These are phyloP conservation scores for Linepithema humile DNA, from an alignment of 1,140 invertebrate species.

Conservation along the genomic window DNA sequence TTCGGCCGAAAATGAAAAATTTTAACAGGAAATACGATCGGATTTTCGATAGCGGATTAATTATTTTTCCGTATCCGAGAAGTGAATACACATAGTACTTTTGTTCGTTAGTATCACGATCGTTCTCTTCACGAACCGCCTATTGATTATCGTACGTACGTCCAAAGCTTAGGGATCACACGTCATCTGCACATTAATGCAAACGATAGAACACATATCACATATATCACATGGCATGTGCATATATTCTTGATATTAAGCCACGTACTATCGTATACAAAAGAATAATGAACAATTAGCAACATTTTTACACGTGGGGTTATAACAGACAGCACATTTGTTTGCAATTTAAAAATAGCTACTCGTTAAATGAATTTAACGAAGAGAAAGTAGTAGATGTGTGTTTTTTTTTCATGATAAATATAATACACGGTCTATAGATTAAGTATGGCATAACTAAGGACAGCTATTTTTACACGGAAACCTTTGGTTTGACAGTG, in stretches of 20 bases:
- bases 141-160: slow-evolving; percentile 45
- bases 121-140: slow-evolving; percentile 35
- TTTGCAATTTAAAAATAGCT: neutral
- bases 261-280: neutral
- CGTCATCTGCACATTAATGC: slow-evolving; percentile 55
- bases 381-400: neutral
- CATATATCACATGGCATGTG: slow-evolving; percentile 13
- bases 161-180: slow-evolving; percentile 43
- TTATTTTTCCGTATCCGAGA: slow-evolving; percentile 48
- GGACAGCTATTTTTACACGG: too few relatives aligned
- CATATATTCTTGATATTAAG: slow-evolving; percentile 2
- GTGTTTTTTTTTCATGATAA: neutral
- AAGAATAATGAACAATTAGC: neutral
- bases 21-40: slow-evolving; percentile 26
- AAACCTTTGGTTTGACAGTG: too few relatives aligned
- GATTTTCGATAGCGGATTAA: slow-evolving; percentile 40
- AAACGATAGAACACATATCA: slow-evolving; percentile 37
- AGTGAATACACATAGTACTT: slow-evolving; percentile 39
- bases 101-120: slow-evolving; percentile 48
- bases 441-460: neutral
- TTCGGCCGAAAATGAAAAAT: slow-evolving; percentile 5
- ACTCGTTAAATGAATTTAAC: neutral
- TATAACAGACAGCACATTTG: neutral
- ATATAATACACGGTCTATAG: neutral
- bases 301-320: neutral